Base-by-base conservation (phyloP, 1,140 invertebrate genomes). In the Ericerus pela region DNA sequence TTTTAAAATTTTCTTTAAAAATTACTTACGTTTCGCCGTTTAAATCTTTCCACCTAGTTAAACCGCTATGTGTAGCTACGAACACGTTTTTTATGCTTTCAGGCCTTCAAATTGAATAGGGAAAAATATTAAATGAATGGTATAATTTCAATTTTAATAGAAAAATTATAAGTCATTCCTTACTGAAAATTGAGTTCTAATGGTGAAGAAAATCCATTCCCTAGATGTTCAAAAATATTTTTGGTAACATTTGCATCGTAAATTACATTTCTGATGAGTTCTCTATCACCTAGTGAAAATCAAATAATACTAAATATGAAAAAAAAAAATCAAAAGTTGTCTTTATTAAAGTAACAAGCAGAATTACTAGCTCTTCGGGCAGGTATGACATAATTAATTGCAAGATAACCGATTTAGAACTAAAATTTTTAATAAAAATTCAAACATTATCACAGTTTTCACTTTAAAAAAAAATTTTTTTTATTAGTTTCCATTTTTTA, bases 211-310 rank as follows among this genome's bases (percentile, higher is more conserved):
- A 41, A 16, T 27, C 10, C 52, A 18, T 58, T 31, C 54, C 54
- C 54, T 16, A 30, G 20, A 18, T 41, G 36, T 12, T 27, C 37
- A 51, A 58, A 55, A 66, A 90, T 91, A 78, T 85, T 86, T 60
- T 82, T 76, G 11, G 88, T 92, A 61, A 83, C 82, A 63, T 84
- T 79, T 1, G 89, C 89, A 70, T 94, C 90, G 62, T 85, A 89
- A 0, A 92, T 81, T 27, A 93, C 69, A 51, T 82, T 83, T 63
- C 84, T 79, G 64, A 94, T 79, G 20, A 94, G 70, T 62, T 84
- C 80, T 59, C 87, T 79, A 67, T 95, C 88, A 72, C 86, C 83
- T 86, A 67, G 4, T 41, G n/a, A 41, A 10, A 10, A 8, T 10
- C n/a, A 33, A 33, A 33, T 33, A 33, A 33, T 8, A 47, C 20